These are phyloP conservation scores for Branchinecta lindahli DNA, from an alignment of 1,140 invertebrate genomes.

Conservation along the genomic window DNA sequence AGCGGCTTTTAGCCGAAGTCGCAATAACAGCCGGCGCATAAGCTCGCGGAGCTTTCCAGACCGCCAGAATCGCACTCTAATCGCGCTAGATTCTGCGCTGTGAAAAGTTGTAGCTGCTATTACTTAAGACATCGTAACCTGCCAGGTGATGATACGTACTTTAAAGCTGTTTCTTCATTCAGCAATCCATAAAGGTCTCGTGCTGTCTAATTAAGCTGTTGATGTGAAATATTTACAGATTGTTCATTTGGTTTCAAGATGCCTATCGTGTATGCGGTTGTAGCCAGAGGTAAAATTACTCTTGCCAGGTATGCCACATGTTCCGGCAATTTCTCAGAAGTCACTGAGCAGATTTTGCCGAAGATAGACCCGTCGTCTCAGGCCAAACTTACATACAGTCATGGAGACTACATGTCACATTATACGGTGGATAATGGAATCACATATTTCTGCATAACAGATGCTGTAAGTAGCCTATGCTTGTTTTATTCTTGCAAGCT, in stretches of 20 bases:
- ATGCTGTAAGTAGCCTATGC: conserved; percentile 57
- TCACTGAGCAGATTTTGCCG: conserved; percentile 72
- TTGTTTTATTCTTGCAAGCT: conserved; percentile 8
- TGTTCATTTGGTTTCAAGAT: conserved; percentile 34
- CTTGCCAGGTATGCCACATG: conserved; percentile 78
- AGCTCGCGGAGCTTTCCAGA: too few relatives aligned
- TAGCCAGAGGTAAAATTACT: conserved; percentile 67
- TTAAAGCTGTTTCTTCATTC: too few relatives aligned
- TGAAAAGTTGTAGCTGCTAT: too few relatives aligned
- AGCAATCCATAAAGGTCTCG: too few relatives aligned
- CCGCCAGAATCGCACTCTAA: too few relatives aligned
- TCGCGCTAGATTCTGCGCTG: too few relatives aligned
- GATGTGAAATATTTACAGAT: not conserved
- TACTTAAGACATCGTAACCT: too few relatives aligned
- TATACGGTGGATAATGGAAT: conserved; percentile 73
- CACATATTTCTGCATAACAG: conserved; percentile 83
- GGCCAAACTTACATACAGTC: conserved; percentile 78
- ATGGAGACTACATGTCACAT: conserved; percentile 81
- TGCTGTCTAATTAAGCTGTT: conserved; percentile 15
- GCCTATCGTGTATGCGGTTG: conserved; percentile 75
- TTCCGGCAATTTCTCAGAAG: conserved; percentile 81
- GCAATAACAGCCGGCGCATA: too few relatives aligned
- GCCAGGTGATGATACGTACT: too few relatives aligned
- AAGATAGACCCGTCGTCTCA: conserved; percentile 61
- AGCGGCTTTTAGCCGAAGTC: too few relatives aligned